Percentiles rank a stretch among this genome's conserved stretches.
Evolutionary conservation across 2,888 invertebrate genomes (phyloP).

Genomic region (Pseudeuparius sepicola): DNA sequence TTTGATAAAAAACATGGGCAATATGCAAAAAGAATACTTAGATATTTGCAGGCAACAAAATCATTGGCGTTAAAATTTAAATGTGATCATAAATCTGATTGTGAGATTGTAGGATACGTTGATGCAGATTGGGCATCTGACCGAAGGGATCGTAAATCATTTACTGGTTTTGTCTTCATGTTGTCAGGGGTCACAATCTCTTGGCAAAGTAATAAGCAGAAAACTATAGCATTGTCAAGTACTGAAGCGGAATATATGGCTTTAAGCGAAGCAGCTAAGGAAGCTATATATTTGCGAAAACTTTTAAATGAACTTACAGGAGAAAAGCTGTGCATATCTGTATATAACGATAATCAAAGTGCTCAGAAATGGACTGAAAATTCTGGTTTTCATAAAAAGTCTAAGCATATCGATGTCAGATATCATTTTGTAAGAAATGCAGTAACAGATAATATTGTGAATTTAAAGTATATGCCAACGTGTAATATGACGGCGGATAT

Average conservation of each 20-base stretch:
- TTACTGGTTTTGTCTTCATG: conserved; percentile 26
- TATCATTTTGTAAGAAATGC: too few species aligned
- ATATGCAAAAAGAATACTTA: conserved; percentile 15
- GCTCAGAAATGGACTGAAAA: conserved; percentile 17
- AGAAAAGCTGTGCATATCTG: conserved; percentile 3
- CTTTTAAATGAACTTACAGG: conserved; percentile 14
- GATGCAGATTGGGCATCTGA: conserved; percentile 21
- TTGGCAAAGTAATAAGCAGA: conserved; percentile 27
- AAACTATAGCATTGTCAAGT: conserved; percentile 26
- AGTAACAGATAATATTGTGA: too few species aligned
- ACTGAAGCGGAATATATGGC: conserved; percentile 28
- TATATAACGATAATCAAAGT: conserved; percentile 20
- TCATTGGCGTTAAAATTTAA: conserved; percentile 10
- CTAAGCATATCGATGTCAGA: conserved; percentile 17
- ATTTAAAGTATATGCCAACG: too few species aligned
- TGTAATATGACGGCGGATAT: too few species aligned
- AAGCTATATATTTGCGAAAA: conserved; percentile 21
- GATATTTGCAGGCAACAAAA: conserved; percentile 15
- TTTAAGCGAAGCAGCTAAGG: conserved; percentile 23
- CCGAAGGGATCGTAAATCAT: conserved; percentile 32
- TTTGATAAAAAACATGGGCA: conserved; percentile 16
- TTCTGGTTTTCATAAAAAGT: conserved; percentile 17
- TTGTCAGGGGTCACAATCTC: conserved; percentile 23
- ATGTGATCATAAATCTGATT: conserved; percentile 1
- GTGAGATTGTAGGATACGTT: conserved; percentile 12